Evolutionary conservation across 1,140 invertebrate genomes (phyloP).

Genomic region (Neodiprion pinetum): DNA sequence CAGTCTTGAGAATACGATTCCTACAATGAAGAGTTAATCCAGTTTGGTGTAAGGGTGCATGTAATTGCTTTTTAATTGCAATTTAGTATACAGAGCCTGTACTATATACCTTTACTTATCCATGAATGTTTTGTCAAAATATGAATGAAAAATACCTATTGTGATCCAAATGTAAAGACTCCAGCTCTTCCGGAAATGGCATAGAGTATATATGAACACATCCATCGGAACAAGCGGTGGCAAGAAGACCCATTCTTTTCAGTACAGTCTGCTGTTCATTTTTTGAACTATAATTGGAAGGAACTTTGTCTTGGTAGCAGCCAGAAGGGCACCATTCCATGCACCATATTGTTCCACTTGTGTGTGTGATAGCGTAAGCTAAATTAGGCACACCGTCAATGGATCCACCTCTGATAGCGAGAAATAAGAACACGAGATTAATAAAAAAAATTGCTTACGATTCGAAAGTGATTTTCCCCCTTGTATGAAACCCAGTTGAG

Average conservation of each 20-base stretch:
- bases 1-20: conserved; percentile 52
- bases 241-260: conserved; percentile 71
- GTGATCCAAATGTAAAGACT: conserved; percentile 27
- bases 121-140: no score
- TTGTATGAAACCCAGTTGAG: not conserved
- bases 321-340: conserved; percentile 82
- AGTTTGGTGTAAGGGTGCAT: no score
- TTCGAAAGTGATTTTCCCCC: not conserved
- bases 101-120: no score
- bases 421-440: conserved; percentile 9
- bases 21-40: conserved; percentile 22
- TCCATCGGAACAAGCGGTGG: conserved; percentile 72
- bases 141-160: conserved; percentile 14
- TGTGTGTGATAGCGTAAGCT: conserved; percentile 67
- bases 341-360: conserved; percentile 72
- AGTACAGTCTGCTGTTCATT: conserved; percentile 31
- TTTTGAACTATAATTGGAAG: conserved; percentile 36
- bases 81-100: no score
- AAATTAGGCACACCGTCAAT: conserved; percentile 46
- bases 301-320: conserved; percentile 59
- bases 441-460: not conserved
- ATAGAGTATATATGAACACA: conserved; percentile 69
- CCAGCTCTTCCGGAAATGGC: conserved; percentile 60
- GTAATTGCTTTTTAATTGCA: no score
- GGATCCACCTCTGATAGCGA: conserved; percentile 20